A percentile compares a stretch with the other conserved stretches of the same genome.
These are phyloP conservation scores for Ennomos erosarius DNA, from an alignment of 2,888 invertebrate genomes.

Conservation along the genomic window DNA sequence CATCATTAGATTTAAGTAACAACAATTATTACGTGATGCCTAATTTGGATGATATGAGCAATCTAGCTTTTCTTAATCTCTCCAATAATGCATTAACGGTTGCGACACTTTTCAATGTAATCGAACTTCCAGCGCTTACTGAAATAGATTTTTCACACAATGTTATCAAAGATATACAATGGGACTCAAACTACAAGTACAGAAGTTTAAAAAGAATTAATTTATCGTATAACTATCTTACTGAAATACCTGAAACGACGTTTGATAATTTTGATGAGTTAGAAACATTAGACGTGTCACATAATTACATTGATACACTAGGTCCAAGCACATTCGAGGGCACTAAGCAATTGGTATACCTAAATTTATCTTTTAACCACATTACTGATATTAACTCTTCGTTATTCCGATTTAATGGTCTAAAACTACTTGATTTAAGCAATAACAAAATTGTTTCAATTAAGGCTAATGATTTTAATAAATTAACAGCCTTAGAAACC, in stretches of 20 bases:
- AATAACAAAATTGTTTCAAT: slow-evolving; percentile 55
- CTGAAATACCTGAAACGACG: slow-evolving; percentile 49
- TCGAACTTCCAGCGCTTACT: slow-evolving; percentile 43
- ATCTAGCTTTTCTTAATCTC: slow-evolving; percentile 52
- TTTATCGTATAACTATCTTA: slow-evolving; percentile 60
- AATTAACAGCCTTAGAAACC: slow-evolving; percentile 47
- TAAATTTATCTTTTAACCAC: slow-evolving; percentile 60
- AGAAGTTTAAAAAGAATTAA: slow-evolving; percentile 50
- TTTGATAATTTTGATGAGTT: slow-evolving; percentile 55
- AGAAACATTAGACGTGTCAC: slow-evolving; percentile 58
- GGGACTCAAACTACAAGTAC: slow-evolving; percentile 26
- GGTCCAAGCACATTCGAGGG: slow-evolving; percentile 61
- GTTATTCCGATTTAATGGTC: slow-evolving; percentile 58
- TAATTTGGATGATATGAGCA: slow-evolving; percentile 44
- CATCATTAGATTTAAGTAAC: slow-evolving; percentile 50
- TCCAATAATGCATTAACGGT: slow-evolving; percentile 52
- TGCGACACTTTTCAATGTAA: slow-evolving; percentile 52
- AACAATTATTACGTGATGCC: slow-evolving; percentile 47
- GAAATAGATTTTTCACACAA: slow-evolving; percentile 65
- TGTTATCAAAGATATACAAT: slow-evolving; percentile 48
- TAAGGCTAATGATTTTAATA: slow-evolving; percentile 51
- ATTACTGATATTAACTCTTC: slow-evolving; percentile 57
- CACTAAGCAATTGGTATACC: slow-evolving; percentile 48
- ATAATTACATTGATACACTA: slow-evolving; percentile 57
- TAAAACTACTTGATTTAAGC: slow-evolving; percentile 55